Evolutionary conservation across 1,140 invertebrate species (phyloP), one percentile per base, ranked within the genome.

Genomic region (Heliconius hermathena): DNA sequence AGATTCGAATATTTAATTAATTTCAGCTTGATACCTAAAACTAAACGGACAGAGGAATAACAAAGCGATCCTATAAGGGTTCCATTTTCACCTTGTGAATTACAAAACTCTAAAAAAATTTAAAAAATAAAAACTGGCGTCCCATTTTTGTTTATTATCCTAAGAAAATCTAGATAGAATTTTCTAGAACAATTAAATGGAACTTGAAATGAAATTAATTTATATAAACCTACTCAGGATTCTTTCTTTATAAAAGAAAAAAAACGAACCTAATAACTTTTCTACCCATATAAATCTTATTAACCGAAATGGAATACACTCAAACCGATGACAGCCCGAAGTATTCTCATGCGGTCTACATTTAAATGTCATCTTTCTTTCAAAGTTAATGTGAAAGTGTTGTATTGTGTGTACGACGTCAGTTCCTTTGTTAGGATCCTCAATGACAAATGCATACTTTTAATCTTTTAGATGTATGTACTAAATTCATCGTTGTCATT

Each of bases 221-320:
- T 71, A 33, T 36, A 36, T 20, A 33, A 18, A 36, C 6, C 71
- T 6, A 38, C 16, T 36, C 71, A 36, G 2, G 2, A 38, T 71
- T 20, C 20, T 38, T 71, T 41, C 11, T 41, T 5, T 33, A 33
- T 33, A 33, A 33, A 3, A n/a, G 8, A 8, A 38, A 71, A 60
- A 60, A 60, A 60, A 60, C 57, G 2, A 26, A 60, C 9, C 2
- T 13, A 60, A 60, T 26, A 60, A 60, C 22, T 26, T 60, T 26
- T 26, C 57, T 60, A 60, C 88, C 83, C 89, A 89, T 90, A 88
- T 89, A 88, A 91, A 91, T 91, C 88, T 84, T 84, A 79, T 85
- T 70, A 83, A 78, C 81, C 78, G 82, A 79, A 85, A 83, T 81
- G 83, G 74, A 83, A 81, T 78, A 79, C 73, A 78, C 81, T 73